These are phyloP conservation scores for Neelides sp. DNA, from an alignment of 1,140 invertebrate species.

Conservation along the genomic window DNA sequence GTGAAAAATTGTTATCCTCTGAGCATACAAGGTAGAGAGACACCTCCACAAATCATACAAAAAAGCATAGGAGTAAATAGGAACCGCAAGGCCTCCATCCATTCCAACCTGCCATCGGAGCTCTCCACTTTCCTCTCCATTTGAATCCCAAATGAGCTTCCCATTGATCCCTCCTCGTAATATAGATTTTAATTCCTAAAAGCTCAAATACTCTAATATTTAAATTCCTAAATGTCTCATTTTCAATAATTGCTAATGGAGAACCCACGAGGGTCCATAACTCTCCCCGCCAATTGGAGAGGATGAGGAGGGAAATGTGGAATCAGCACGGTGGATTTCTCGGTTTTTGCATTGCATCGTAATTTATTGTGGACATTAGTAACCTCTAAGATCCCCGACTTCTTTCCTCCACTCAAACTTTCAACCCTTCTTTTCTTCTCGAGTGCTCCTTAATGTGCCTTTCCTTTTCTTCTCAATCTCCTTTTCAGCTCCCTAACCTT, in stretches of 20 bases:
- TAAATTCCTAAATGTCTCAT: too few relatives aligned
- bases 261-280: too few relatives aligned
- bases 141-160: too few relatives aligned
- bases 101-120: too few relatives aligned
- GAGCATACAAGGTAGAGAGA: slow-evolving; percentile 17
- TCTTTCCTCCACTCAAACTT: not conserved
- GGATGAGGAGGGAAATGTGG: slow-evolving; percentile 25
- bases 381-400: slow-evolving; percentile 15
- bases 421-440: slow-evolving; percentile 1
- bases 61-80: slow-evolving; percentile 14
- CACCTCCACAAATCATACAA: slow-evolving; percentile 18
- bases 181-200: too few relatives aligned
- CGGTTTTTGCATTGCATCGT: slow-evolving; percentile 26
- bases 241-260: too few relatives aligned
- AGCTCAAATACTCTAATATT: too few relatives aligned
- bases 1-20: slow-evolving; percentile 22
- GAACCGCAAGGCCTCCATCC: not conserved
- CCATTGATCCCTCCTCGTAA: too few relatives aligned
- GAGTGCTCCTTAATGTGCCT: slow-evolving; percentile 8
- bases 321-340: slow-evolving; percentile 26
- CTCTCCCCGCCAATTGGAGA: slow-evolving; percentile 2
- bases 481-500: slow-evolving; percentile 8
- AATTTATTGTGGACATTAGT: slow-evolving; percentile 30
- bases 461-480: slow-evolving; percentile 13
- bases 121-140: too few relatives aligned